Percentiles rank a stretch among this genome's conserved stretches.
These are phyloP conservation scores for Crax fasciolata DNA, from an alignment of 2,797 vertebrate species.

Conservation along the genomic window DNA sequence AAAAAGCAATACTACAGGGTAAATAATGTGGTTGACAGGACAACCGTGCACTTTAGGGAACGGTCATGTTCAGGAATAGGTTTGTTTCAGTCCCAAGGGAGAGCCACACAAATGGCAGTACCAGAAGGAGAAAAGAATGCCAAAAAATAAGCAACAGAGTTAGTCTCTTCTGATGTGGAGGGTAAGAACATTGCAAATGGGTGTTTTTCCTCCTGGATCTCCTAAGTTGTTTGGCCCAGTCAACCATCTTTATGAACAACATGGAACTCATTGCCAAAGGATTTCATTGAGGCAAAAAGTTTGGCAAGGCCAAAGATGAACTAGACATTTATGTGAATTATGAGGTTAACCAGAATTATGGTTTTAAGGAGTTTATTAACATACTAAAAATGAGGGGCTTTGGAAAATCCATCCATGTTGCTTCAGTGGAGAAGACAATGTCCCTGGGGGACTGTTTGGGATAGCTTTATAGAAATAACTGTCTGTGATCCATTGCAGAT, in stretches of 20 bases:
- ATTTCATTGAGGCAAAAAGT: not conserved
- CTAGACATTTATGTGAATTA: not conserved
- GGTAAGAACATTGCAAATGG: not conserved
- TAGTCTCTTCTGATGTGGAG: not conserved
- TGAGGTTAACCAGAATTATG: slow-evolving; percentile 21
- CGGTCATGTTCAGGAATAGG: not conserved
- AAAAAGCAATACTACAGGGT: not conserved
- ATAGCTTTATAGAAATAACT: not conserved
- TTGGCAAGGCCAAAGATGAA: not conserved
- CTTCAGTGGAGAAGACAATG: not conserved
- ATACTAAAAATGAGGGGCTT: not conserved
- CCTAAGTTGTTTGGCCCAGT: not conserved
- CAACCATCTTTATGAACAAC: not conserved
- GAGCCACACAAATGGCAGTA: not conserved
- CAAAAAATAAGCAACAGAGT: not conserved
- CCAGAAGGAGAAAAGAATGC: not conserved
- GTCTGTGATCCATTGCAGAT: not conserved
- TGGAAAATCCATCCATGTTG: not conserved
- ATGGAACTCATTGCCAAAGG: not conserved
- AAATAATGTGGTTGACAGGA: slow-evolving; percentile 15
- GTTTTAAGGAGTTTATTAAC: not conserved
- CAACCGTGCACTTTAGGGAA: not conserved
- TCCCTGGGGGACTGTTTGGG: not conserved
- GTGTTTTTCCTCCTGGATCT: not conserved
- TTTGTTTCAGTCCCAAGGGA: not conserved